Evolutionary conservation across 2,888 invertebrate species (phyloP).

Genomic region (Lordiphosa andalusiaca): DNA sequence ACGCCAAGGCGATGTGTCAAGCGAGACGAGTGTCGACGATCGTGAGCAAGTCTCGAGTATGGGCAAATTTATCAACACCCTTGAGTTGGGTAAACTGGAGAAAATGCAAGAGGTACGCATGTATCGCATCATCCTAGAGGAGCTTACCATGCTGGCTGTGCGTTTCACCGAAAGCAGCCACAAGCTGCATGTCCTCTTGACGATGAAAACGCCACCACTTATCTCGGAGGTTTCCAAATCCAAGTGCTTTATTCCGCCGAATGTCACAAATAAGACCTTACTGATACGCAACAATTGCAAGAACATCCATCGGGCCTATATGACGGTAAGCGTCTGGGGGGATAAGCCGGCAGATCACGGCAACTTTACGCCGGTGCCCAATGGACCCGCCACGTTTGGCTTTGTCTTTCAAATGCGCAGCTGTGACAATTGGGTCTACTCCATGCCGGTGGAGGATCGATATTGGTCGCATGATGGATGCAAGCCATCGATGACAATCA

Average conservation of each 20-base stretch:
- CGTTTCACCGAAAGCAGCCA: constrained; percentile 34
- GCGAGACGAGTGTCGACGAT: neutral
- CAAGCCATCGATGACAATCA: constrained; percentile 23
- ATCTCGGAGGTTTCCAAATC: constrained; percentile 13
- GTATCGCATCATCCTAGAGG: constrained; percentile 39
- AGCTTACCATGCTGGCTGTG: constrained; percentile 37
- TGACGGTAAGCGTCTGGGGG: constrained; percentile 28
- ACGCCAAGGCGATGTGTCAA: no score
- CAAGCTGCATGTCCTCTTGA: constrained; percentile 28
- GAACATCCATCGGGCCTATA: constrained; percentile 19
- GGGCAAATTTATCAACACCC: constrained; percentile 11
- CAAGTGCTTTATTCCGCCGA: constrained; percentile 25
- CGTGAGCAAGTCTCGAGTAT: constrained; percentile 2
- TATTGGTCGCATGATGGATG: constrained; percentile 29
- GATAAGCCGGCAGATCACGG: neutral
- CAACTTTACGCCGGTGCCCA: neutral
- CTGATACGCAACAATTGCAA: constrained; percentile 49
- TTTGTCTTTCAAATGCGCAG: constrained; percentile 52
- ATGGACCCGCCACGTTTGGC: constrained; percentile 37
- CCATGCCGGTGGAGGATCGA: rapidly evolving
- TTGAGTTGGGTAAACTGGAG: constrained; percentile 5
- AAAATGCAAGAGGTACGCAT: constrained; percentile 17
- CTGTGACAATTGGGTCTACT: constrained; percentile 48
- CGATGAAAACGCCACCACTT: constrained; percentile 17
- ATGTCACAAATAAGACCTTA: constrained; percentile 15